Base-by-base conservation (phyloP, 2,888 invertebrate genomes). In the Mesochorus sp. region DNA sequence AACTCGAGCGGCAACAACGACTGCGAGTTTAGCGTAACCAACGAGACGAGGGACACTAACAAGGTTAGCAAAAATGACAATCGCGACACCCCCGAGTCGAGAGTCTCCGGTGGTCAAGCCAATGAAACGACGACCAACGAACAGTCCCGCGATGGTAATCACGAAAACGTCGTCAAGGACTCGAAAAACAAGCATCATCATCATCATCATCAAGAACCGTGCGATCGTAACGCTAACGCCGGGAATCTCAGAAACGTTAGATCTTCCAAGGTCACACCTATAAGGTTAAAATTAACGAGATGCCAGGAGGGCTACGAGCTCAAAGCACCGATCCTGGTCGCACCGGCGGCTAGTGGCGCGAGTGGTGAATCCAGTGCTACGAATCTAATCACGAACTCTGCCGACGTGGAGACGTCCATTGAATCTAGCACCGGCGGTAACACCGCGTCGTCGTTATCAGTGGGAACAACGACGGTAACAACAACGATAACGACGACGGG, bases 231-330 rank as follows among this genome's bases (percentile, higher is more conserved):
- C 24, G 55, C 62, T 4, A 51, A 26, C 88, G 92, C 85, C 87
- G 92, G 84, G 83, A 88, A 90, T 19, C 87, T 93, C 86, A 93
- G 93, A 71, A 93, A 94, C 87, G 92, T 94, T 81, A 93, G 94
- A 85, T 93, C 94, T 79, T 93, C 93, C 72, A 94, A 95, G 92
- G 93, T 95, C 84, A 95, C 95, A 34, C 97, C 97, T 10, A 95
- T 97, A 82, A 94, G 96, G 82, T 94, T 97, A 92, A 97, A 97
- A 93, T 90, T 97, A 82, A 94, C 96, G 59, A 94, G 97, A 81
- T 95, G 95, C 86, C 94, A 95, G 79, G 95, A 96, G 87, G 97
- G 97, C 81, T 95, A 92, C 83, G 91, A 92, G 80, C 91, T 92
- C 79, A 92, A 92, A 81, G 89, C 90, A 62, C 87, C 91, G 12